Conservation (phyloP, 2,113 vertebrate species). For the Gymnorhina tibicen region DNA sequence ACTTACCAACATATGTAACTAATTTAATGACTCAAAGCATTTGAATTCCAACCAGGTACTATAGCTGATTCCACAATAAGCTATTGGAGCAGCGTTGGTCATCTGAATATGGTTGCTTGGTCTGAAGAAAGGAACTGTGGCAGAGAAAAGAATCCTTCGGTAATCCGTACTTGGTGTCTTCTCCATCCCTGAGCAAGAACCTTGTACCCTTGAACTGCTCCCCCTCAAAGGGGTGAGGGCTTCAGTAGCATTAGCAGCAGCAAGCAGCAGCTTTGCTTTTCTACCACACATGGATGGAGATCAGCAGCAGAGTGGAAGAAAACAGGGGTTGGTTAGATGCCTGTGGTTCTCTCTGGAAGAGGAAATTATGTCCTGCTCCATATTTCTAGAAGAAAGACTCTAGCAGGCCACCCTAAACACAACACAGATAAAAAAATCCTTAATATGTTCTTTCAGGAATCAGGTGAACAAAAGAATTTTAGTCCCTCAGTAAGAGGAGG, state of each 20-base stretch:
- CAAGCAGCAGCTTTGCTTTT: background rate
- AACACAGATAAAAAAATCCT: background rate
- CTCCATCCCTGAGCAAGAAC: background rate
- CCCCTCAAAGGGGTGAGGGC: rapidly evolving
- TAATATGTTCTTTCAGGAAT: background rate
- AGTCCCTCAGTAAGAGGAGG: background rate
- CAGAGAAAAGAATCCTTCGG: background rate
- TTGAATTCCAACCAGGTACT: background rate
- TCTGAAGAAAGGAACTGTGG: background rate
- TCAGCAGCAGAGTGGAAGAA: background rate
- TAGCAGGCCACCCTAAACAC: background rate
- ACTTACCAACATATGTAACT: background rate
- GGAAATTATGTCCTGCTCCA: background rate
- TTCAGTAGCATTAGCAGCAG: background rate
- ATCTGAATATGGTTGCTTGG: background rate
- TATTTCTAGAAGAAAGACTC: background rate
- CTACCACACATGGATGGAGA: background rate
- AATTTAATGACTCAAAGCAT: background rate
- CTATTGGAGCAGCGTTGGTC: background rate
- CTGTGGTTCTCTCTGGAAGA: background rate
- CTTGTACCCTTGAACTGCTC: background rate
- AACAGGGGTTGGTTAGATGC: background rate
- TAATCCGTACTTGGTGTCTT: rapidly evolving
- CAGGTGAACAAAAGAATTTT: background rate
- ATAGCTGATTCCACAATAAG: background rate